These are phyloP conservation scores for Mellilla xanthometata DNA, from an alignment of 2,888 invertebrate genomes.

Conservation along the genomic window DNA sequence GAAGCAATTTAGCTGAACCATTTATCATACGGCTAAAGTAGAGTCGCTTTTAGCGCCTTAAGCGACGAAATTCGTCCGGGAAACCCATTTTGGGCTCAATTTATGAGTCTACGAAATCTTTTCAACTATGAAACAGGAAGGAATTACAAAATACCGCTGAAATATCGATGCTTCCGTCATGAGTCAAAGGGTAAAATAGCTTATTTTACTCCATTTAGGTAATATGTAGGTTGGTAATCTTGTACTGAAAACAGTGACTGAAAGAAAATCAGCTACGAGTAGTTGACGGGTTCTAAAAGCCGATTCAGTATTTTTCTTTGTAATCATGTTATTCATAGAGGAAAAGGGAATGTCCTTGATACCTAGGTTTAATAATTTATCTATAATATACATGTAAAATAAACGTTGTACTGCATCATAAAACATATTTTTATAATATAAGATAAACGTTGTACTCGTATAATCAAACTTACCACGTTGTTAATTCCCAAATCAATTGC, in stretches of 20 bases:
- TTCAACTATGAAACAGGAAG: slow-evolving; percentile 7
- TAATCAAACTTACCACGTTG: neutral
- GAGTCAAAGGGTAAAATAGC: neutral
- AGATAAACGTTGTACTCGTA: too few species aligned
- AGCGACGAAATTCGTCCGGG: slow-evolving; percentile 20
- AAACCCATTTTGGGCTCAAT: slow-evolving; percentile 19
- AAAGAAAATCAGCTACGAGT: too few species aligned
- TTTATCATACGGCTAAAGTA: slow-evolving; percentile 27
- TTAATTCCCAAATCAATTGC: neutral
- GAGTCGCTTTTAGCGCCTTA: slow-evolving; percentile 23
- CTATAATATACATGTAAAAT: too few species aligned
- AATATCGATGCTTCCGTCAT: slow-evolving; percentile 4
- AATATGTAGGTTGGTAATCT: too few species aligned
- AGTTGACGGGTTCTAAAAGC: too few species aligned
- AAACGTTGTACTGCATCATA: too few species aligned
- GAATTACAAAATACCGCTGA: slow-evolving; percentile 6
- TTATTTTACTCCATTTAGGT: neutral
- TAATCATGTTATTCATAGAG: too few species aligned
- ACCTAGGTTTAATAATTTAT: too few species aligned
- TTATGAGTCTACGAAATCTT: slow-evolving; percentile 17
- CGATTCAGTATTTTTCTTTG: too few species aligned
- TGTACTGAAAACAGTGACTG: too few species aligned
- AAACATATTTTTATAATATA: too few species aligned
- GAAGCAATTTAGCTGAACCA: slow-evolving; percentile 22
- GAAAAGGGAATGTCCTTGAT: too few species aligned